Evolutionary conservation across 2,113 vertebrate genomes (phyloP), one percentile per base, ranked within the genome.

Genomic region (Lepidiolamprologus cunningtoni): DNA sequence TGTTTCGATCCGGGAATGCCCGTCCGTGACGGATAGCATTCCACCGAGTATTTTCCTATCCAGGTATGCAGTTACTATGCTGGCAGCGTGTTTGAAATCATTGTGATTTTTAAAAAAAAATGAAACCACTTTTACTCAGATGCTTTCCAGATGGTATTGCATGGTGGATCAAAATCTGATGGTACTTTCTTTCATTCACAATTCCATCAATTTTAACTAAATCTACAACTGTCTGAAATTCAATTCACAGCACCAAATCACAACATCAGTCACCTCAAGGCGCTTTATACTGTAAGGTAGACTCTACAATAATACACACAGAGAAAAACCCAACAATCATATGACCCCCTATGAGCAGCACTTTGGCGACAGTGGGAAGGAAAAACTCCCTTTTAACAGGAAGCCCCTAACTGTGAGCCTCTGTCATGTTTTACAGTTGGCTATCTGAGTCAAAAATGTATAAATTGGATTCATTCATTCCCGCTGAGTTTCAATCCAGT

Each of bases 241-340:
- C 5, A 17, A 10, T 61, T 61, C 5, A 33, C 1, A 37, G 17
- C 17, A 28, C 26, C 26, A 66, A 68, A 68, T 21, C 33, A 40
- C 33, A 13, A 14, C 33, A 68, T 2, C 14, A 31, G 57, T 31
- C 8, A 4, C 26, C 14, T 61, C 8, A 31, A 61, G 57, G 57
- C 1, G 1, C 14, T 31, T 31, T 17, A 58, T 31, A 58, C 3
- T 58, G 8, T 9, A 58, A 31, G 5, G 3, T 31, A 1, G 14
- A 61, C 1, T 0, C 26, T 9, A 31, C 3, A 58, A 31, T 58
- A 31, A 31, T 31, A 31, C 5, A 61, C 0, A 58, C 8, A 58
- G 57, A 31, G 57, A 61, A 31, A 61, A 61, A 1, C 14, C 8
- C 57, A 6, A 61, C 57, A 33, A 1, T 61, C 57, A 10, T 1